Evolutionary conservation across 2,113 vertebrate species (phyloP), one percentile per base, ranked within the genome.

Genomic region (Sinosuthora webbiana): DNA sequence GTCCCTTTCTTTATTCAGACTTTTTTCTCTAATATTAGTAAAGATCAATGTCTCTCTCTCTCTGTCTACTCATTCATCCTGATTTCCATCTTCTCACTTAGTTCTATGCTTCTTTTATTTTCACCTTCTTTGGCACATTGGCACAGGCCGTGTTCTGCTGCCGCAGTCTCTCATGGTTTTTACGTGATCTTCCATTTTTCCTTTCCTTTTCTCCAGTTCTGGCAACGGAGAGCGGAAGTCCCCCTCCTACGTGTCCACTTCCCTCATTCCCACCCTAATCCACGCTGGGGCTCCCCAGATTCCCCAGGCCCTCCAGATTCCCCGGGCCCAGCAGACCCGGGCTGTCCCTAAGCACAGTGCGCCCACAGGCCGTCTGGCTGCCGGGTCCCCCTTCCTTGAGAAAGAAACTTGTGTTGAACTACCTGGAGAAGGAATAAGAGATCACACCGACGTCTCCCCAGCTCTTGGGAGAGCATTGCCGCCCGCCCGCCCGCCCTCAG

Each of bases 81-180:
- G 41, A 67, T 83, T 94, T 57, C 30, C 30, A n/a, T 39, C 56
- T 63, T 78, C 52, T 65, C 53, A 24, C 35, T 56, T 59, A 56
- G n/a, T 62, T 74, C 37, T 47, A 45, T 49, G n/a, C 28, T 64
- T 92, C 78, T 87, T 68, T 63, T 64, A 35, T 84, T 76, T 83
- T 33, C 45, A 42, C 31, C 7, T 75, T 60, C 49, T 79, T 87
- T 55, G 37, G 14, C 53, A 57, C 49, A 28, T 22, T 52, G 85
- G 14, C 42, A 28, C n/a, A 15, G 62, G 16, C 10, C 1, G 0
- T 7, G 2, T 25, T 73, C 39, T 44, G 8, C 4, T 14, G 16
- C n/a, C 22, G 7, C 62, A 53, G 6, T 16, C 53, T 53, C 49
- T 67, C 28, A 3, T 14, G 6, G 9, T 42, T 90, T 70, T 83